phyloP scores from a whole-genome alignment of 2,113 vertebrate genomes.

The Perca fluviatilis region DNA sequence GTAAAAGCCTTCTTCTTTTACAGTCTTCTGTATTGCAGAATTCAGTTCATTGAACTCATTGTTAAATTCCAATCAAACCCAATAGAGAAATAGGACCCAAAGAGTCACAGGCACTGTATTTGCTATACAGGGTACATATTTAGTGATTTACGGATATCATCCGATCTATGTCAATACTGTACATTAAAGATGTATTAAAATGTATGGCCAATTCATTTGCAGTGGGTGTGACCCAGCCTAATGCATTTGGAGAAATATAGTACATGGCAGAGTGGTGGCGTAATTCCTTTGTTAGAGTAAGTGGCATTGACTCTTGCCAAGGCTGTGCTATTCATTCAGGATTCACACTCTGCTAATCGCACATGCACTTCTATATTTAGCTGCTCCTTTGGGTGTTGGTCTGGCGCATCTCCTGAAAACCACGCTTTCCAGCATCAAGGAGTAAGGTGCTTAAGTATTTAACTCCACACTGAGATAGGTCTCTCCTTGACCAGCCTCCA shows the following conservation, averaged over 20 bases:
- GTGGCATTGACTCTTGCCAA: slow-evolving; percentile 55
- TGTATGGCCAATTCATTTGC: slow-evolving; percentile 31
- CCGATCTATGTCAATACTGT: not conserved
- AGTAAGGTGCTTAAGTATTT: slow-evolving; percentile 80
- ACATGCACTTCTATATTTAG: slow-evolving; percentile 78
- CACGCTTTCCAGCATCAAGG: slow-evolving; percentile 58
- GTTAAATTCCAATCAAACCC: not conserved
- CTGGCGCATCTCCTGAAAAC: slow-evolving; percentile 70
- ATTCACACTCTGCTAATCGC: slow-evolving; percentile 73
- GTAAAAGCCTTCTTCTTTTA: not conserved
- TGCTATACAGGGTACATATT: not conserved
- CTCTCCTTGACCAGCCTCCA: slow-evolving; percentile 35
- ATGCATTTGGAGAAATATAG: slow-evolving; percentile 20
- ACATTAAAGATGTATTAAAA: not conserved
- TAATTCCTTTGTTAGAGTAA: slow-evolving; percentile 60
- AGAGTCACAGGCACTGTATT: not conserved
- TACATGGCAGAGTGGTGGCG: slow-evolving; percentile 19
- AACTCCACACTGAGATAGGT: slow-evolving; percentile 63
- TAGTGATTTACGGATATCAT: not conserved
- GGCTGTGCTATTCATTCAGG: slow-evolving; percentile 69
- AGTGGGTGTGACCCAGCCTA: slow-evolving; percentile 5
- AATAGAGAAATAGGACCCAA: not conserved
- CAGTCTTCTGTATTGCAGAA: not conserved
- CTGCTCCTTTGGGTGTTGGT: slow-evolving; percentile 70
- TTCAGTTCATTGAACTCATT: not conserved